Conservation (phyloP, 2,888 invertebrate species). For the Adineta ricciae region DNA sequence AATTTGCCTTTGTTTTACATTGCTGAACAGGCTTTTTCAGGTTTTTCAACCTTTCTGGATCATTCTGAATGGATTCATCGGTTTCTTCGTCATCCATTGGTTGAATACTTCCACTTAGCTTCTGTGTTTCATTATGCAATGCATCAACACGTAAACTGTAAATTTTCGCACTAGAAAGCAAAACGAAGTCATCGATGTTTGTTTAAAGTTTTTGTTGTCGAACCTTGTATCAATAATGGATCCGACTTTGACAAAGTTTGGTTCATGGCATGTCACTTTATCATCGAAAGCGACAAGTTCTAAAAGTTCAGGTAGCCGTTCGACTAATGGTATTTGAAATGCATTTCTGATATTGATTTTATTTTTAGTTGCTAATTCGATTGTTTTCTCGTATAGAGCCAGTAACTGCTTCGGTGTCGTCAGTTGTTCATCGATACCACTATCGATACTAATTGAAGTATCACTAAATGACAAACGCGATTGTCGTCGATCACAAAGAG, state of each 20-base stretch:
- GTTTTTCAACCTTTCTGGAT: neutral
- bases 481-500: neutral
- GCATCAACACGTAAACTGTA: constrained; percentile 77
- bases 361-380: constrained; percentile 46
- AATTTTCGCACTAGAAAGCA: constrained; percentile 62
- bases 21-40: neutral
- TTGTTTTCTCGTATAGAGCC: neutral
- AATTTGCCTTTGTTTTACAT: neutral
- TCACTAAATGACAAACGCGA: neutral
- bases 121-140: constrained; percentile 67
- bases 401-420: neutral
- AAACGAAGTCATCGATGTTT: too few species aligned
- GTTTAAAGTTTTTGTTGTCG: neutral
- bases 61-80: neutral
- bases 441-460: neutral
- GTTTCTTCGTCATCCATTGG: neutral
- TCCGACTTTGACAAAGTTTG: neutral
- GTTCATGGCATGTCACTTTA: neutral
- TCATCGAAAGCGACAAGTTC: constrained; percentile 59
- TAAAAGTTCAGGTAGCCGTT: constrained; percentile 68
- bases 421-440: neutral
- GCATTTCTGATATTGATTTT: constrained; percentile 80
- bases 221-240: neutral
- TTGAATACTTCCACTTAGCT: constrained; percentile 41
- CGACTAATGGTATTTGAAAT: constrained; percentile 73